These are phyloP conservation scores for Nerophis ophidion DNA, from an alignment of 2,113 vertebrate species.

Conservation along the genomic window DNA sequence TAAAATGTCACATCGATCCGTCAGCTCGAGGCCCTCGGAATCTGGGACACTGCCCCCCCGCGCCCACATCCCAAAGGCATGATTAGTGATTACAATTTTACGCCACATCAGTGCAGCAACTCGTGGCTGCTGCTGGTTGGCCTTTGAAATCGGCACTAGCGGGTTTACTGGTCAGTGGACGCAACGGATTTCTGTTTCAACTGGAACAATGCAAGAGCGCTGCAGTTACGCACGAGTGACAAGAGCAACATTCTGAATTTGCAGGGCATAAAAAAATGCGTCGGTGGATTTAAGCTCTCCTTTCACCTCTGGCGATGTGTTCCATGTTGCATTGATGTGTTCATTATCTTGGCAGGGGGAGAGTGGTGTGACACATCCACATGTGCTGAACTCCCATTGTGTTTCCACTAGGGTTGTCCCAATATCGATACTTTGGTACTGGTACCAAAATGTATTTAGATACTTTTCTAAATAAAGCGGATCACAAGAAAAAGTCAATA, in stretches of 20 bases:
- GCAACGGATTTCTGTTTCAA: neutral
- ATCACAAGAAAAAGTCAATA: no score
- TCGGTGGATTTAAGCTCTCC: slow-evolving; percentile 16
- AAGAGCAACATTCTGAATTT: slow-evolving; percentile 23
- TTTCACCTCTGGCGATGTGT: slow-evolving; percentile 12
- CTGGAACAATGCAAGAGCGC: neutral
- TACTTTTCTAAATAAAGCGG: no score
- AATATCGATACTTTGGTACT: no score
- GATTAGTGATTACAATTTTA: slow-evolving; percentile 40
- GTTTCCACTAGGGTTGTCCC: no score
- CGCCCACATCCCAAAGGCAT: slow-evolving; percentile 26
- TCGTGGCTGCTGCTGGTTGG: slow-evolving; percentile 27
- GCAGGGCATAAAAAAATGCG: slow-evolving; percentile 15
- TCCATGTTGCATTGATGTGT: slow-evolving; percentile 2
- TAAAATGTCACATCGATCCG: slow-evolving; percentile 61
- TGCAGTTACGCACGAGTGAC: slow-evolving; percentile 5
- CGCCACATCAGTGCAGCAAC: slow-evolving; percentile 20
- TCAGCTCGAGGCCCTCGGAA: slow-evolving; percentile 46
- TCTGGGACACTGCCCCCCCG: slow-evolving; percentile 33
- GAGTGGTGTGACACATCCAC: slow-evolving; percentile 24
- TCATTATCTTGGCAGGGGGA: neutral
- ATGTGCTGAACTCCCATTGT: neutral
- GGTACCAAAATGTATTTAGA: no score
- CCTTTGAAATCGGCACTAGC: neutral
- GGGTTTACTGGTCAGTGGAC: slow-evolving; percentile 8